These are phyloP conservation scores for Corapipo altera DNA, from an alignment of 2,113 vertebrate genomes.

Conservation along the genomic window DNA sequence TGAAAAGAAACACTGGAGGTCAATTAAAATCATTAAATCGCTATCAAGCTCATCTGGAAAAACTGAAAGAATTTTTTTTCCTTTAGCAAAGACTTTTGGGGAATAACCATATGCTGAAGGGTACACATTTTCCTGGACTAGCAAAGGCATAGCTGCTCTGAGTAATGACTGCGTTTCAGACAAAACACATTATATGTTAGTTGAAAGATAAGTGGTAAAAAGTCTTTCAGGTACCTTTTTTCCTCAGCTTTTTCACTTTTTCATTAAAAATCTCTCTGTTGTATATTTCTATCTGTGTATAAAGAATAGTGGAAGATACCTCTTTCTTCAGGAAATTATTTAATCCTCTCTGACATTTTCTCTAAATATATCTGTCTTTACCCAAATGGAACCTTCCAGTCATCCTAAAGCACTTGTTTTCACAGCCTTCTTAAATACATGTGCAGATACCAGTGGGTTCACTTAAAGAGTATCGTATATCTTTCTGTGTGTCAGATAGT, in stretches of 20 bases:
- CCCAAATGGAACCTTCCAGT: background rate
- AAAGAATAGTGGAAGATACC: background rate
- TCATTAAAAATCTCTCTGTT: background rate
- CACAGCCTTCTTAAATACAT: background rate
- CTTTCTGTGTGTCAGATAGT: background rate
- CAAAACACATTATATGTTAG: background rate
- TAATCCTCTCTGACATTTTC: background rate
- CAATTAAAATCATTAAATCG: slow-evolving; percentile 39
- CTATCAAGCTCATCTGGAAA: slow-evolving; percentile 32
- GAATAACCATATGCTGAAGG: background rate
- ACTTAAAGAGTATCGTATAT: background rate
- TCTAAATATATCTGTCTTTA: background rate
- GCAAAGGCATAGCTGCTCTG: background rate
- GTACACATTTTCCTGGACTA: background rate
- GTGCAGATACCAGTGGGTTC: background rate
- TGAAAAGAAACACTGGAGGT: slow-evolving; percentile 13
- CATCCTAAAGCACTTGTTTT: background rate
- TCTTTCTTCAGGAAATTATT: background rate
- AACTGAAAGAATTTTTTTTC: background rate
- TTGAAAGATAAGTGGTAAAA: background rate
- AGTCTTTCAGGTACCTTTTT: background rate
- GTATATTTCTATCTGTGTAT: background rate
- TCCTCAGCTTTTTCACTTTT: background rate
- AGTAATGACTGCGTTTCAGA: background rate
- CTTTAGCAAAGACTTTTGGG: background rate